These are phyloP conservation scores for Anthonomus grandis DNA, from an alignment of 1,140 invertebrate genomes.

Conservation along the genomic window DNA sequence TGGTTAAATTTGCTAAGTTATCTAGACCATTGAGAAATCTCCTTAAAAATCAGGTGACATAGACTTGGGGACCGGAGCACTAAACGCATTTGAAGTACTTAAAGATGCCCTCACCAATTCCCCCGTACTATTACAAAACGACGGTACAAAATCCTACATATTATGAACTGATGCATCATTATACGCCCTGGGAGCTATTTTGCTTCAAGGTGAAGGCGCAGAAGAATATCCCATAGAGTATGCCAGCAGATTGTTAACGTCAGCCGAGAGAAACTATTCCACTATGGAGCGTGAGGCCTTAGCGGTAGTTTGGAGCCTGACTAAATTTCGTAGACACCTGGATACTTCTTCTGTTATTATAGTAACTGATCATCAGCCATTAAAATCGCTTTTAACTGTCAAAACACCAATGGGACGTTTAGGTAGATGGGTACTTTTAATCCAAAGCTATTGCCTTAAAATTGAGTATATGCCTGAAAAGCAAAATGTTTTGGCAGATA, in stretches of 20 bases:
- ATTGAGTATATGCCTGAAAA: background rate
- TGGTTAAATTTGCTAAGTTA: conserved; percentile 41
- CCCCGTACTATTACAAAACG: conserved; percentile 7
- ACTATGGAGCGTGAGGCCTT: conserved; percentile 48
- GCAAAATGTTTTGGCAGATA: background rate
- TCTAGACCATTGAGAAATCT: conserved; percentile 41
- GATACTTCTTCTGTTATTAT: conserved; percentile 45
- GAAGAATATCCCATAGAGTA: conserved; percentile 46
- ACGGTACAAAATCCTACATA: conserved; percentile 7
- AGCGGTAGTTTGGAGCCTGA: conserved; percentile 45
- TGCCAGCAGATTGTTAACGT: conserved; percentile 39
- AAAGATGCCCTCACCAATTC: conserved; percentile 19
- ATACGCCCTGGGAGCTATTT: conserved; percentile 45
- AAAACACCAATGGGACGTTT: conserved; percentile 4
- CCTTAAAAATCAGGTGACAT: conserved; percentile 38
- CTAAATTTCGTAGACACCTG: conserved; percentile 46
- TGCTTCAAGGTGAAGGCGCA: conserved; percentile 41
- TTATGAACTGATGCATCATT: conserved; percentile 40
- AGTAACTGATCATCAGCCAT: conserved; percentile 35
- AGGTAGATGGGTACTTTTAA: conserved; percentile 5
- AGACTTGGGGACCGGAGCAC: conserved; percentile 40
- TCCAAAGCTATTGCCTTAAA: conserved; percentile 1
- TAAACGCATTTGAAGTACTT: conserved; percentile 31
- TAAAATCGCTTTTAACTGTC: conserved; percentile 24
- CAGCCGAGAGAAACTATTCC: conserved; percentile 45